Evolutionary conservation across 2,888 invertebrate species (phyloP), one percentile per base, ranked within the genome.

Genomic region (Crematogaster levior): DNA sequence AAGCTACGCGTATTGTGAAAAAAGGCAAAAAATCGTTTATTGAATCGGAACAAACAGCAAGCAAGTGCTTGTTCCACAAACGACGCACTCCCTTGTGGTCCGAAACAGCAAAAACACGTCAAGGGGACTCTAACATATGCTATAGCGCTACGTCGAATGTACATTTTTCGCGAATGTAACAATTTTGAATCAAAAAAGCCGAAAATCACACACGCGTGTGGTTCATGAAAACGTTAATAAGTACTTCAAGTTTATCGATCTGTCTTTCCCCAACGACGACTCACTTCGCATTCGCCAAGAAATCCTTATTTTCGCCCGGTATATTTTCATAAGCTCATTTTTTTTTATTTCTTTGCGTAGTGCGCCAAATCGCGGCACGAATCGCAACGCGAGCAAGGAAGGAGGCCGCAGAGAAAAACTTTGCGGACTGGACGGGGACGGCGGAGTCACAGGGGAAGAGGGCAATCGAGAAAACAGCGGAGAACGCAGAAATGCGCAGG

Each of bases 251-350:
- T 40, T 80, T 80, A 56, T 80, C 53, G 72, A 72, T 34, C 51
- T 51, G 58, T 27, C 43, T 61, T 72, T 74, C 40, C 30, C 12
- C 53, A 27, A 12, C 37, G 21, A 58, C 81, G 34, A 18, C 37
- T 68, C 63, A 27, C 34, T 65, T 51, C 27, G 60, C 66, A 27
- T 80, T 48, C 48, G 63, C 68, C 60, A 37, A 58, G 48, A 46
- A 75, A 58, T 46, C 81, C 27, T 81, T 70, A 74, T 72, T 70
- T 60, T 81, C 79, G 58, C 43, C 24, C 34, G 65, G 30, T 82
- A 72, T 75, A 90, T 87, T 84, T 90, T 83, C 85, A 80, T 85
- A 77, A 73, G 73, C 43, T 79, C 51, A 51, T 24, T 34, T 48
- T 58, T 58, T 84, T 81, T 79, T 80, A 80, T 83, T 81, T 80